Evolutionary conservation across 2,888 invertebrate genomes (phyloP).

Genomic region (Zhuqinia jingwanae): DNA sequence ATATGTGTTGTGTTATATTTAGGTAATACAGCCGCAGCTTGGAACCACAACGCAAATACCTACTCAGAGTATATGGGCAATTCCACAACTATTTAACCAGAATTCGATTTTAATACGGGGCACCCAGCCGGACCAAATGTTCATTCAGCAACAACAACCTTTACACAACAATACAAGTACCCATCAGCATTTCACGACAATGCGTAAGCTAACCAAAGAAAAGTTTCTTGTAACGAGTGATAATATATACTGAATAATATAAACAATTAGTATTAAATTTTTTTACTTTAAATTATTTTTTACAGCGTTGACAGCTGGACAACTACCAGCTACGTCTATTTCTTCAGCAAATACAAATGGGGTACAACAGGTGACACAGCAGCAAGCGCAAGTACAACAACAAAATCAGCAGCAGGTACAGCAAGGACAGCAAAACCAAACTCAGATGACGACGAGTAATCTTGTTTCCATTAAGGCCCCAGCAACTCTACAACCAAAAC

Average conservation of each 20-base stretch:
- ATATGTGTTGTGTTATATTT: slow-evolving; percentile 26
- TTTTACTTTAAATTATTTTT: slow-evolving; percentile 17
- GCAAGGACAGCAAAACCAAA: slow-evolving; percentile 73
- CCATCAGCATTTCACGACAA: slow-evolving; percentile 78
- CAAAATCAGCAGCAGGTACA: slow-evolving; percentile 60
- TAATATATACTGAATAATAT: not conserved
- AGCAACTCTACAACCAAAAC: slow-evolving; percentile 77
- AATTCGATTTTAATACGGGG: slow-evolving; percentile 93
- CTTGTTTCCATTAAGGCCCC: slow-evolving; percentile 74
- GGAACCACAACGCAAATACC: slow-evolving; percentile 85
- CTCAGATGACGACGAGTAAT: slow-evolving; percentile 65
- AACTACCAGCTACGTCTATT: slow-evolving; percentile 81
- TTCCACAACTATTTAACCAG: slow-evolving; percentile 84
- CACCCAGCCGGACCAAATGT: slow-evolving; percentile 85
- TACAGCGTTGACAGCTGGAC: slow-evolving; percentile 81
- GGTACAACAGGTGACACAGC: slow-evolving; percentile 78
- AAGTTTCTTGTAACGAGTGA: no score
- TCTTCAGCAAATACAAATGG: slow-evolving; percentile 81
- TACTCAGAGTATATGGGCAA: slow-evolving; percentile 87
- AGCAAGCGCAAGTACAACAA: slow-evolving; percentile 75
- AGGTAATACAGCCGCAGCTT: slow-evolving; percentile 79
- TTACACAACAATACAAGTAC: slow-evolving; percentile 74
- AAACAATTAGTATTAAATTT: no score
- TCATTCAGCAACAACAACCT: slow-evolving; percentile 84
- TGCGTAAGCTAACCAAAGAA: slow-evolving; percentile 74